phyloP scores from a whole-genome alignment of 2,797 vertebrate genomes.

The Morus bassanus region DNA sequence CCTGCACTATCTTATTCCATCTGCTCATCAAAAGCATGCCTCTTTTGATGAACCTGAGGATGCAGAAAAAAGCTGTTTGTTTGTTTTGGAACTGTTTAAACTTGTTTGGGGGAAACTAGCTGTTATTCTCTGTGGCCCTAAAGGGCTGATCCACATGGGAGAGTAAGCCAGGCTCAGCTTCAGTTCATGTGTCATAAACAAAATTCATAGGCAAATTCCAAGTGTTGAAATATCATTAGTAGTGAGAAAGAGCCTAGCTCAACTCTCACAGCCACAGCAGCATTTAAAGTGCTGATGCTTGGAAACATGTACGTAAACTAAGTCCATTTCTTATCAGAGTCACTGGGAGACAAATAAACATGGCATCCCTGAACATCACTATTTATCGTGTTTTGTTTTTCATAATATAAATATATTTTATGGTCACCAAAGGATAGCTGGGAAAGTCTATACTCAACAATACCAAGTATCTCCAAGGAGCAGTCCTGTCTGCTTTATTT shows the following conservation, averaged over 20 bases:
- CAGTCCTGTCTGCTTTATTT: constrained; percentile 41
- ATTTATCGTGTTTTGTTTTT: constrained; percentile 25
- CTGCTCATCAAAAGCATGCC: neutral
- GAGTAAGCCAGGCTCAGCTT: constrained; percentile 12
- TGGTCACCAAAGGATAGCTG: constrained; percentile 37
- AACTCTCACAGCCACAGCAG: constrained; percentile 5
- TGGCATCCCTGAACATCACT: constrained; percentile 30
- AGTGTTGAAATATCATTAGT: constrained; percentile 19
- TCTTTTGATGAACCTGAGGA: neutral
- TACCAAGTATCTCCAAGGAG: constrained; percentile 44
- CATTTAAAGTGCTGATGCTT: constrained; percentile 32
- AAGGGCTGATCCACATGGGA: constrained; percentile 9
- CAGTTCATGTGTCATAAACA: neutral
- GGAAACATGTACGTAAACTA: neutral
- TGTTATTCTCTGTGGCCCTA: neutral
- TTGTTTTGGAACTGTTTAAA: constrained; percentile 39
- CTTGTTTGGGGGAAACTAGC: neutral
- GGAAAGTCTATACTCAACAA: constrained; percentile 45
- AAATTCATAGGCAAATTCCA: constrained; percentile 47
- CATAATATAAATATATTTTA: constrained; percentile 55
- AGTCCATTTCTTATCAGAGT: constrained; percentile 25
- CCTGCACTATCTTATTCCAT: neutral
- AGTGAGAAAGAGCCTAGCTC: constrained; percentile 35
- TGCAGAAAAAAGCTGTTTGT: constrained; percentile 28
- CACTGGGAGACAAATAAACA: constrained; percentile 49